A percentile compares a stretch with the other conserved stretches of the same genome.
phyloP scores from a whole-genome alignment of 2,113 vertebrate genomes.

The Morone chrysops region DNA sequence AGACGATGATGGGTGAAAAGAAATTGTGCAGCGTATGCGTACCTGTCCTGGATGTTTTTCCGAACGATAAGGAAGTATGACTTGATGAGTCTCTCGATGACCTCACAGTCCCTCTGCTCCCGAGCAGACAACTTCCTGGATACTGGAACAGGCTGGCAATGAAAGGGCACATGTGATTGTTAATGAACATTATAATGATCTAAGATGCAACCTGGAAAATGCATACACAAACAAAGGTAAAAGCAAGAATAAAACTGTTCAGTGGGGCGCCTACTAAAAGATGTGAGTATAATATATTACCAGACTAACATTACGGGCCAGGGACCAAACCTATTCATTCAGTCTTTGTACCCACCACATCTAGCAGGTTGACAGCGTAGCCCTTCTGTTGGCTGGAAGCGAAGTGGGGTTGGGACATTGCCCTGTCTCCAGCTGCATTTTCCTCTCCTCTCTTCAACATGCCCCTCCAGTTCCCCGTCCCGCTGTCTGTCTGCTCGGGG shows the following conservation, averaged over 20 bases:
- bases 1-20: background rate
- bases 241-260: background rate
- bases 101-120: conserved; percentile 97
- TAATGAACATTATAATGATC: background rate
- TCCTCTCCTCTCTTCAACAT: conserved; percentile 95
- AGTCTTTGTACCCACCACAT: conserved; percentile 88
- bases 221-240: background rate
- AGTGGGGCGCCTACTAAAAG: background rate
- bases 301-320: background rate
- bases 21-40: background rate
- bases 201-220: background rate
- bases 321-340: background rate
- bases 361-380: conserved; percentile 94
- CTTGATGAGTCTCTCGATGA: conserved; percentile 98
- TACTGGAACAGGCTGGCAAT: conserved; percentile 94
- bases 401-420: conserved; percentile 69
- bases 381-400: conserved; percentile 91
- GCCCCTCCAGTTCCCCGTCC: conserved; percentile 94
- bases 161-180: conserved; percentile 10
- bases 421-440: conserved; percentile 83
- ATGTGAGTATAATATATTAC: too few relatives aligned
- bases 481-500: conserved; percentile 83
- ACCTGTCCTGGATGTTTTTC: conserved; percentile 99
- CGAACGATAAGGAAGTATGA: conserved; percentile 99
- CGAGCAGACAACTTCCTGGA: conserved; percentile 95